phyloP scores from a whole-genome alignment of 2,797 vertebrate genomes.

The Astyanax mexicanus region DNA sequence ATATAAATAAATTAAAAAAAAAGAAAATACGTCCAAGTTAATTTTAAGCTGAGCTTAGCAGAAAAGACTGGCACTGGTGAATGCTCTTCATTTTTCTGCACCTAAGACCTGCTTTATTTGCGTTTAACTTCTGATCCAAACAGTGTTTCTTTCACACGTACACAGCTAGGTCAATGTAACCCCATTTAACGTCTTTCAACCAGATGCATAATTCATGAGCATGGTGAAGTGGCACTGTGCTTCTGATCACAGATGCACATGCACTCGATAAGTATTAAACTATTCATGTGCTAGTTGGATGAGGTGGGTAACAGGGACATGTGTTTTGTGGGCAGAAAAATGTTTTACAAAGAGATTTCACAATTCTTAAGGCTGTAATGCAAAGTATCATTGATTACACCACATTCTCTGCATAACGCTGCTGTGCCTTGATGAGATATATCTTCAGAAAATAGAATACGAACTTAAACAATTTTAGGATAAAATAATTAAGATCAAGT shows the following conservation, averaged over 20 bases:
- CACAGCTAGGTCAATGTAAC: too few relatives aligned
- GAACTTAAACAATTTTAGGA: too few relatives aligned
- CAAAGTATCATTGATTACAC: background rate
- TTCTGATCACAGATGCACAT: constrained; percentile 43
- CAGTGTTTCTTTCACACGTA: too few relatives aligned
- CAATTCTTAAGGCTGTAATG: background rate
- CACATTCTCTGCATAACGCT: background rate
- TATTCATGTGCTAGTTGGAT: constrained; percentile 62
- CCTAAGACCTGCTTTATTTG: too few relatives aligned
- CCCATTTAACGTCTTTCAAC: constrained; percentile 18
- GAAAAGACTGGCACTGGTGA: too few relatives aligned
- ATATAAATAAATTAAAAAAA: too few relatives aligned
- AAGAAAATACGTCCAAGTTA: too few relatives aligned
- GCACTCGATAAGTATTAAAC: constrained; percentile 57
- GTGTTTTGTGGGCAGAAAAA: too few relatives aligned
- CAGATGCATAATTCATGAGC: constrained; percentile 19
- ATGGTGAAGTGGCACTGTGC: constrained; percentile 46
- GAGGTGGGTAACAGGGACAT: background rate
- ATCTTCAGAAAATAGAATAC: background rate
- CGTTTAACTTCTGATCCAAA: too few relatives aligned
- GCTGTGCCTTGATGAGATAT: background rate
- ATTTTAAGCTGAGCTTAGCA: too few relatives aligned
- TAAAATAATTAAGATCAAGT: too few relatives aligned
- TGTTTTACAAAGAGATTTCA: background rate
- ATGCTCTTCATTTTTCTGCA: too few relatives aligned